Conservation (phyloP, 2,113 vertebrate species). For the Otocyon megalotis region DNA sequence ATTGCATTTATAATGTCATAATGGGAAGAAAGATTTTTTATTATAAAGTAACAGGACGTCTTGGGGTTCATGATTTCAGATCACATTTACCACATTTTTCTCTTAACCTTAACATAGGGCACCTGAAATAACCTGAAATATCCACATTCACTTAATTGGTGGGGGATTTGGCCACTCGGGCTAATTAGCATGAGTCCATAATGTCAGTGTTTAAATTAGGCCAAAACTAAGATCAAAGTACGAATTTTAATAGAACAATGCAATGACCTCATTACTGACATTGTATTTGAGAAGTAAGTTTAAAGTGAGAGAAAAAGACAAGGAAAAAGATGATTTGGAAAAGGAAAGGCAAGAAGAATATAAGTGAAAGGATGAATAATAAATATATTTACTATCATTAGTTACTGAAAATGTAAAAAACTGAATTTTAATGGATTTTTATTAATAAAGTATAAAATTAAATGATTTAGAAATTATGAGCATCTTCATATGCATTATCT, state of each 20-base stretch:
- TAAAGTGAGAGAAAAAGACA: conserved; percentile 42
- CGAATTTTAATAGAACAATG: conserved; percentile 67
- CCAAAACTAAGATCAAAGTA: conserved; percentile 22
- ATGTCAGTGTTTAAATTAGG: conserved; percentile 70
- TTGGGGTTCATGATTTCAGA: background rate
- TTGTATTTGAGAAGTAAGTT: conserved; percentile 20
- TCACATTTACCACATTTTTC: background rate
- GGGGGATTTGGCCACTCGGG: conserved; percentile 49
- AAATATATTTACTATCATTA: background rate
- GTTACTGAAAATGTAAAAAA: background rate
- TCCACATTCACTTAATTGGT: conserved; percentile 37
- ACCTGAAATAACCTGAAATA: background rate
- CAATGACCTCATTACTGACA: conserved; percentile 61
- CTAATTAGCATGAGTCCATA: conserved; percentile 64
- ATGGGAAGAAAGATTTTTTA: background rate
- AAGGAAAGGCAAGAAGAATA: background rate
- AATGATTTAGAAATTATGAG: conserved; percentile 27
- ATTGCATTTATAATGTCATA: background rate
- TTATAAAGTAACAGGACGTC: background rate
- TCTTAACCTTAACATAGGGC: background rate
- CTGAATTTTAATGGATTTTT: background rate
- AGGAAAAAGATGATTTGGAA: background rate
- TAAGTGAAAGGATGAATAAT: background rate
- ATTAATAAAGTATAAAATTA: conserved; percentile 22
- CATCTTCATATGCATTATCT: background rate